phyloP scores from a whole-genome alignment of 2,888 invertebrate species.

The Pseudolycoriella hygida region DNA sequence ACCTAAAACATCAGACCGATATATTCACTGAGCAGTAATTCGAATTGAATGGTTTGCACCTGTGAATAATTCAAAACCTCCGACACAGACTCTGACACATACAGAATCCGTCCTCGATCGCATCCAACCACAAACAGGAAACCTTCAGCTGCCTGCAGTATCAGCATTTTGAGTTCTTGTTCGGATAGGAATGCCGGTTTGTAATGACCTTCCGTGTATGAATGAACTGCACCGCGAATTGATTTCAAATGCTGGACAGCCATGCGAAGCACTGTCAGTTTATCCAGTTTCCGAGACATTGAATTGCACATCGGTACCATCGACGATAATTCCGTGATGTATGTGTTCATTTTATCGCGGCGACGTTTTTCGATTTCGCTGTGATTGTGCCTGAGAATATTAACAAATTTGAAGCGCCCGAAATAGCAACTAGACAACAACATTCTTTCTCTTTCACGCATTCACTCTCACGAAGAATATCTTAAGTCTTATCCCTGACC shows the following conservation, averaged over 20 bases:
- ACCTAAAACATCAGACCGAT: too few species aligned
- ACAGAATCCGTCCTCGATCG: conserved; percentile 76
- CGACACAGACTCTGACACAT: conserved; percentile 76
- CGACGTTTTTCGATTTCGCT: conserved; percentile 91
- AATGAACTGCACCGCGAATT: conserved; percentile 50
- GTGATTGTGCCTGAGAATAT: conserved; percentile 50
- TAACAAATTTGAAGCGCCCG: too few species aligned
- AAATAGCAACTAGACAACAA: too few species aligned
- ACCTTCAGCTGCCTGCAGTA: conserved; percentile 73
- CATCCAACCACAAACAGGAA: conserved; percentile 87
- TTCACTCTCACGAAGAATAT: too few species aligned
- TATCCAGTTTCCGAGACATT: conserved; percentile 84
- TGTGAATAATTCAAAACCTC: conserved; percentile 66
- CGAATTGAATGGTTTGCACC: conserved; percentile 28
- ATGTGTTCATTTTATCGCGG: conserved; percentile 92
- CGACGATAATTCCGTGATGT: conserved; percentile 73
- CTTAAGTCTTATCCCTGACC: too few species aligned
- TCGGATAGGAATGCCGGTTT: conserved; percentile 72
- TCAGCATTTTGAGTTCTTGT: conserved; percentile 69
- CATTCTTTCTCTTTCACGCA: too few species aligned
- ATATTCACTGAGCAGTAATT: background rate
- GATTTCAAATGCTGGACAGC: conserved; percentile 84
- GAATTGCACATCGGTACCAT: conserved; percentile 91
- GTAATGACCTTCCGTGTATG: conserved; percentile 57
- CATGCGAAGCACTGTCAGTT: conserved; percentile 78